A percentile compares a stretch with the other conserved stretches of the same genome.
phyloP scores from a whole-genome alignment of 2,888 invertebrate genomes.

The Chouioia cunea region DNA sequence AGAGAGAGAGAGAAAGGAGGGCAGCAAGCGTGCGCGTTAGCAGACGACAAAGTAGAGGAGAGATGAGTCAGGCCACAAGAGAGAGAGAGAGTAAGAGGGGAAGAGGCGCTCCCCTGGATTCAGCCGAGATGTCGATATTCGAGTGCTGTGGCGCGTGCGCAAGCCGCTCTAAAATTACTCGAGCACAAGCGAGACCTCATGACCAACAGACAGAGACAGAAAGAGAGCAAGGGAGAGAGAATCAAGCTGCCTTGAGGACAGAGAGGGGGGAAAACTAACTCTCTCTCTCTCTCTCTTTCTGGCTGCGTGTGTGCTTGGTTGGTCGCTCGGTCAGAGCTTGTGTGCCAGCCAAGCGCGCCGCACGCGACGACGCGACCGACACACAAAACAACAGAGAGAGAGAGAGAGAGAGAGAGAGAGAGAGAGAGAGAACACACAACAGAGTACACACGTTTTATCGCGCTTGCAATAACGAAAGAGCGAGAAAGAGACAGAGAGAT shows the following conservation, averaged over 20 bases:
- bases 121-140: conserved; percentile 61
- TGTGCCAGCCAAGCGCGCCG: conserved; percentile 42
- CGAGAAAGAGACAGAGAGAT: neutral
- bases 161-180: conserved; percentile 44
- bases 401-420: conserved; percentile 6
- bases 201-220: conserved; percentile 20
- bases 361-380: conserved; percentile 17
- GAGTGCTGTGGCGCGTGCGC: conserved; percentile 60
- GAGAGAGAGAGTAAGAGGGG: neutral
- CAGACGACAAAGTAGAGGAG: neutral
- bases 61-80: neutral
- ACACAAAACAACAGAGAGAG: neutral
- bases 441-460: too few species aligned
- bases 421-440: neutral
- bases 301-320: conserved; percentile 3
- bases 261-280: conserved; percentile 33
- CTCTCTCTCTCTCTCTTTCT: neutral
- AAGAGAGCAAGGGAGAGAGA: conserved; percentile 23
- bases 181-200: conserved; percentile 11
- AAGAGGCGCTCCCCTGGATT: neutral
- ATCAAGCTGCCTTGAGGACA: too few species aligned
- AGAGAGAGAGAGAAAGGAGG: neutral
- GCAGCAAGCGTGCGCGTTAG: neutral
- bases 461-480: too few species aligned
- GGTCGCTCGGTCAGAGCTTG: conserved; percentile 39